Percentiles rank a stretch among this genome's conserved stretches.
Evolutionary conservation across 1,140 invertebrate genomes (phyloP).

Genomic region (Littorina saxatilis): DNA sequence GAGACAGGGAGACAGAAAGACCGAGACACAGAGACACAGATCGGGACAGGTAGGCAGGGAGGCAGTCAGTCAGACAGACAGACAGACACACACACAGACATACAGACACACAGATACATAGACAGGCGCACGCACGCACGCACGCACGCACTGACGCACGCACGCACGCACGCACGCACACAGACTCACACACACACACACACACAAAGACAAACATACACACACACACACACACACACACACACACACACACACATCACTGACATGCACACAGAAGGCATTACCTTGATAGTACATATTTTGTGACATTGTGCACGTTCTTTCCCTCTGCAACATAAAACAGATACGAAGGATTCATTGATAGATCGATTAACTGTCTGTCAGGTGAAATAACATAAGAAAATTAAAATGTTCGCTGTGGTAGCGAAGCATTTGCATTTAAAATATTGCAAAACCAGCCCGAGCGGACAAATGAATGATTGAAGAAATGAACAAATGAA

Average conservation of each 20-base stretch:
- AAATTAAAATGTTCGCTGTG: too few relatives aligned
- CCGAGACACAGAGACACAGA: not conserved
- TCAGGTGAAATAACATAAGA: not conserved
- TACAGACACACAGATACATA: not conserved
- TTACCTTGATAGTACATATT: constrained; percentile 21
- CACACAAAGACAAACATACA: not conserved
- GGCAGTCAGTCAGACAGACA: not conserved
- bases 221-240: not conserved
- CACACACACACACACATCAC: not conserved
- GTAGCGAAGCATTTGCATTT: too few relatives aligned
- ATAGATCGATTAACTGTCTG: not conserved
- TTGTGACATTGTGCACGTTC: constrained; percentile 12
- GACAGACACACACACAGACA: not conserved
- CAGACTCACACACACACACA: not conserved
- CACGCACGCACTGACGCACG: too few relatives aligned
- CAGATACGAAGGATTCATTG: not conserved
- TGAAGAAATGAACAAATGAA: too few relatives aligned
- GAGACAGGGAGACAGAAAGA: not conserved
- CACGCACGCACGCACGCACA: not conserved
- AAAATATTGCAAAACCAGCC: too few relatives aligned
- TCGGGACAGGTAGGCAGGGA: too few relatives aligned
- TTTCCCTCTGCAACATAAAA: constrained; percentile 6
- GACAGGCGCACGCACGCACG: not conserved
- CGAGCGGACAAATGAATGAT: too few relatives aligned
- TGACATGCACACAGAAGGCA: not conserved